Conservation (phyloP, 2,888 invertebrate species). For the Agrotis segetum region DNA sequence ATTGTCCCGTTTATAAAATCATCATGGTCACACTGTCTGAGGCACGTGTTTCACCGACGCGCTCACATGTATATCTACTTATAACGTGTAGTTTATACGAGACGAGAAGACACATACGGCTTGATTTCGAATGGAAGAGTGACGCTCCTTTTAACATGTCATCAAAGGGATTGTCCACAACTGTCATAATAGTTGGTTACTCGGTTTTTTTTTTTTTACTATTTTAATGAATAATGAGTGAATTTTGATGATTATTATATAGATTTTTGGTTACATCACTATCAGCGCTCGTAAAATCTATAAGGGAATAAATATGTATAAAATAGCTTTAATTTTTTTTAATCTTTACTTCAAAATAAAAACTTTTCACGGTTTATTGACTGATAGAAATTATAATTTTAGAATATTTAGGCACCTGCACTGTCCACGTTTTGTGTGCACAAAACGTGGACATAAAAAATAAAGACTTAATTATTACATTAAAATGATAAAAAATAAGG, state of each 20-base stretch:
- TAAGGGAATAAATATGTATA: neutral
- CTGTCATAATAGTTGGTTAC: constrained; percentile 11
- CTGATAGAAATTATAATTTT: too few relatives aligned
- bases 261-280: neutral
- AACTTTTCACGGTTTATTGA: too few relatives aligned
- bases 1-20: constrained; percentile 31
- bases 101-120: constrained; percentile 15
- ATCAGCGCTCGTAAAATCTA: neutral
- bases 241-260: neutral
- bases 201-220: neutral
- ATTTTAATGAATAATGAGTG: neutral
- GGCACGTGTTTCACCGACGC: constrained; percentile 56
- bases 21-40: constrained; percentile 42
- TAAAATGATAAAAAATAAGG: too few relatives aligned
- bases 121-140: constrained; percentile 33
- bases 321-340: too few relatives aligned
- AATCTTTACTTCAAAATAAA: too few relatives aligned
- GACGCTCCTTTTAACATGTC: constrained; percentile 30
- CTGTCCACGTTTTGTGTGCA: too few relatives aligned
- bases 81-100: constrained; percentile 13
- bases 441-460: too few relatives aligned
- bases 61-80: constrained; percentile 20
- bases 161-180: constrained; percentile 11
- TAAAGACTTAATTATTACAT: too few relatives aligned
- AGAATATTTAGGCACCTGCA: too few relatives aligned